phyloP scores from a whole-genome alignment of 1,140 invertebrate genomes.

The Arctopsyche grandis region DNA sequence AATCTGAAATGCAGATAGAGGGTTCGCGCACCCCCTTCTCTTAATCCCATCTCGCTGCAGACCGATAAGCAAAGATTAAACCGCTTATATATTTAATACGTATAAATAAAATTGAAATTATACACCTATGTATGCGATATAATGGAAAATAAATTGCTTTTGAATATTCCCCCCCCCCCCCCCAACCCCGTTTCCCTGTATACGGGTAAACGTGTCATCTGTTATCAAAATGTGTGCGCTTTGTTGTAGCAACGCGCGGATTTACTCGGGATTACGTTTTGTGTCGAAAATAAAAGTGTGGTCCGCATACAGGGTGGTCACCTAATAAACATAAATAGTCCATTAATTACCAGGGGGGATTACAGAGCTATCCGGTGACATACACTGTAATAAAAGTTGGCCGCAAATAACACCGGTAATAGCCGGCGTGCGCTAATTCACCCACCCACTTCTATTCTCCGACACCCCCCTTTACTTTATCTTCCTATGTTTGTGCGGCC shows the following conservation, averaged over 20 bases:
- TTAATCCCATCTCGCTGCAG: neutral
- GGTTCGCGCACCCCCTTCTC: constrained; percentile 11
- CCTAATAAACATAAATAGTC: constrained; percentile 52
- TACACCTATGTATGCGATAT: no score
- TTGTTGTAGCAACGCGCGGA: neutral
- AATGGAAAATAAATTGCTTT: no score
- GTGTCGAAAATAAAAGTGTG: constrained; percentile 4
- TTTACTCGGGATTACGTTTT: constrained; percentile 7
- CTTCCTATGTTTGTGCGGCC: no score
- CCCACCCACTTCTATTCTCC: neutral
- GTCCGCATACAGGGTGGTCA: constrained; percentile 20
- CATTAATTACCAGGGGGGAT: constrained; percentile 53
- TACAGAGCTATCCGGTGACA: constrained; percentile 52
- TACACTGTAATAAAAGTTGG: constrained; percentile 51
- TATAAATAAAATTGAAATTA: neutral
- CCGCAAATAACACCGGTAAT: constrained; percentile 52
- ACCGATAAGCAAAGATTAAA: neutral
- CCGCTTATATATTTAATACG: neutral
- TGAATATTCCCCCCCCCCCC: no score
- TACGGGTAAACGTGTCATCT: neutral
- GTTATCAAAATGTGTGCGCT: constrained; percentile 9
- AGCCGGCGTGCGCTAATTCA: constrained; percentile 48
- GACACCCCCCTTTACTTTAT: neutral
- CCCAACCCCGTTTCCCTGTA: no score
- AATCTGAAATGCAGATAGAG: constrained; percentile 43